Evolutionary conservation across 2,113 vertebrate genomes (phyloP), one percentile per base, ranked within the genome.

Genomic region (Helogale parvula): DNA sequence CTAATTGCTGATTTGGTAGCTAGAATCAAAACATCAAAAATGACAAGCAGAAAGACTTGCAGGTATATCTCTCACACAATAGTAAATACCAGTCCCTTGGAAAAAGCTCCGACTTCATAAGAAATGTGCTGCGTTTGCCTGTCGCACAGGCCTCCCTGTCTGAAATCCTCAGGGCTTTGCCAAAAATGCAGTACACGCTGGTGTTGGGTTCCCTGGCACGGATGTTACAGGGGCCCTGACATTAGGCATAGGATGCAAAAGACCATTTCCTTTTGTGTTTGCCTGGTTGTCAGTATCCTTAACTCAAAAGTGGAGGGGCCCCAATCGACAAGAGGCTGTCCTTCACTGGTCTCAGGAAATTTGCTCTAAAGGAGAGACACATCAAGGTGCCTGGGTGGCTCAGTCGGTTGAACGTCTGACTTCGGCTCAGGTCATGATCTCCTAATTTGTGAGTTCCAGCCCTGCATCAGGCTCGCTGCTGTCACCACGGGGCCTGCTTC

Each of bases 1-100:
- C 54, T 63, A 50, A 69, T 80, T 91, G 77, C 57, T 82, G 33
- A 96, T 41, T 66, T 88, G 63, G 63, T 79, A 88, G 74, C 60
- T 72, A 82, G 90, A 97, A 86, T 88, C 77, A 94, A 94, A 86
- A 88, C 38, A 68, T 72, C n/a, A 90, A 93, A 96, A 94, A 31
- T 52, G 27, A 72, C 31, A 57, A 83, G 60, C 21, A 93, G 71
- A 52, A 81, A 50, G 15, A 29, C 29, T 41, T 72, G 60, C 68
- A 89, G 33, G 31, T 74, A 19, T 27, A 5, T 47, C 47, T 88
- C n/a, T 90, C 92, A 80, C 33, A 96, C 27, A 23, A 63, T 89
- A 88, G 77, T 63, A 84, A 85, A 74, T 33, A 79, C n/a, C 77
- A 85, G 50, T 16, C 90, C 66, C 60, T 95, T 92, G 83, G 54